Conservation (phyloP, 2,113 vertebrate genomes). For the Dinomys branickii region DNA sequence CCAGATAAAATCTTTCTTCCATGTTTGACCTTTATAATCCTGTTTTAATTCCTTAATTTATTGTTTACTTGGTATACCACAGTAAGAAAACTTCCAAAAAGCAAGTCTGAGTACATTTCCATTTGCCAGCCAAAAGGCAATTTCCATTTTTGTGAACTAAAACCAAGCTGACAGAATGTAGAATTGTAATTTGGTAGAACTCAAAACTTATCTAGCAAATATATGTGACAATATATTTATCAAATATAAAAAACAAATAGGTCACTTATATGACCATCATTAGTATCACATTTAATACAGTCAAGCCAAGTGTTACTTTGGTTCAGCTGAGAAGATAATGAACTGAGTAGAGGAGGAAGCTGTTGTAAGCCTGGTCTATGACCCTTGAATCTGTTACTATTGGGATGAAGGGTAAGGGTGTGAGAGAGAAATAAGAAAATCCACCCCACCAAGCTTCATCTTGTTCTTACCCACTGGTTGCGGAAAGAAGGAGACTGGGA, state of each 20-base stretch:
- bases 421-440: background rate
- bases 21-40: background rate
- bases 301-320: background rate
- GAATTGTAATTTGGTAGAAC: background rate
- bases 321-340: conserved; percentile 1
- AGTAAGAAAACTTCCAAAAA: background rate
- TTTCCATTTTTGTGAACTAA: background rate
- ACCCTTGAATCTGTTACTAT: background rate
- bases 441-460: background rate
- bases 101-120: background rate
- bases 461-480: background rate
- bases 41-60: conserved; percentile 3
- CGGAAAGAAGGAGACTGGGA: background rate
- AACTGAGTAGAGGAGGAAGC: background rate
- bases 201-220: background rate
- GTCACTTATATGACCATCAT: background rate
- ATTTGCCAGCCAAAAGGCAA: background rate
- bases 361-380: background rate
- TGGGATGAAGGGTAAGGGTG: background rate
- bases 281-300: background rate
- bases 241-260: conserved; percentile 1
- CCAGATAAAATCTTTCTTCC: background rate
- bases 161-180: background rate
- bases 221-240: background rate
- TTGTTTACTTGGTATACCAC: background rate